These are phyloP conservation scores for Busseola fusca DNA, from an alignment of 2,888 invertebrate genomes.

Conservation along the genomic window DNA sequence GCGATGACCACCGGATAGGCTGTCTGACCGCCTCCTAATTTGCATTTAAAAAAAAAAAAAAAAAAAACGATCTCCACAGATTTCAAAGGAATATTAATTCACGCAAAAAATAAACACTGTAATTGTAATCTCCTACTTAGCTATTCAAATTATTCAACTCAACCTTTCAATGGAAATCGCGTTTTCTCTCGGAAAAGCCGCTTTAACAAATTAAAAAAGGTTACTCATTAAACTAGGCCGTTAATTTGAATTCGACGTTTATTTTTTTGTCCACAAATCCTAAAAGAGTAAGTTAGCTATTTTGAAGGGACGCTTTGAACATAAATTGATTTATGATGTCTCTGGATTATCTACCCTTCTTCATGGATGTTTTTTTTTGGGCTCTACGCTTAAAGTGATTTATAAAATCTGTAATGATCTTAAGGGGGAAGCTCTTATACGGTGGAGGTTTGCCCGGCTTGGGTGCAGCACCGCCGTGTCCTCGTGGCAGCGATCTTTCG, in stretches of 20 bases:
- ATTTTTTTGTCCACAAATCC: constrained; percentile 22
- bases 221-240: constrained; percentile 40
- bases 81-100: not conserved
- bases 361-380: constrained; percentile 22
- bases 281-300: constrained; percentile 47
- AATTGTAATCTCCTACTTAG: constrained; percentile 46
- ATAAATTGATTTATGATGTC: constrained; percentile 65
- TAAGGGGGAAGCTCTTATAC: not conserved
- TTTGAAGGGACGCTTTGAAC: constrained; percentile 53
- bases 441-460: too few species aligned
- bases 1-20: too few species aligned
- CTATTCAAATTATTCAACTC: constrained; percentile 40
- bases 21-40: not conserved
- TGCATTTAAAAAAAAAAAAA: not conserved
- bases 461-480: too few species aligned
- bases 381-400: constrained; percentile 22
- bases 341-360: constrained; percentile 49
- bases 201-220: constrained; percentile 45
- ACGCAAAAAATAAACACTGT: constrained; percentile 11
- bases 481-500: too few species aligned
- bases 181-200: constrained; percentile 37
- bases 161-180: constrained; percentile 20
- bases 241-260: constrained; percentile 43
- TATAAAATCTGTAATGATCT: constrained; percentile 20
- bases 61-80: not conserved